These are phyloP conservation scores for Copsychus sechellarum DNA, from an alignment of 2,113 vertebrate genomes.

Conservation along the genomic window DNA sequence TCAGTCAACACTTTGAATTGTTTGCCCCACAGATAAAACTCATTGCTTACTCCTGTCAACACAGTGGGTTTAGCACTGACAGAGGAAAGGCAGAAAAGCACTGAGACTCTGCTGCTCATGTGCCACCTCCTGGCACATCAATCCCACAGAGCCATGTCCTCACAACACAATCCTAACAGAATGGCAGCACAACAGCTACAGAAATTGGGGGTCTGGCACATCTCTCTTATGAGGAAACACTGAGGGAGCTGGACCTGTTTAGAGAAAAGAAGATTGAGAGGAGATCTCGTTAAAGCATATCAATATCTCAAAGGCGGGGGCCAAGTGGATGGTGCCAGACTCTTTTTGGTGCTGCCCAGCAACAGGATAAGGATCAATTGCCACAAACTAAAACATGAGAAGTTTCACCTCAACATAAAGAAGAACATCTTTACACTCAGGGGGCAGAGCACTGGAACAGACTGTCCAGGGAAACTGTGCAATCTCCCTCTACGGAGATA, in stretches of 20 bases:
- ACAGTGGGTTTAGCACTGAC: not conserved
- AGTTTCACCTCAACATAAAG: not conserved
- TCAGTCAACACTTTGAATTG: not conserved
- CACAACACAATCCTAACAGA: not conserved
- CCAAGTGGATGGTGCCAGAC: not conserved
- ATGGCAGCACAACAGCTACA: not conserved
- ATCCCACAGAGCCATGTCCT: not conserved
- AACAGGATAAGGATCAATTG: not conserved
- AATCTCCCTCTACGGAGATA: rapidly evolving
- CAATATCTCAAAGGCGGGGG: rapidly evolving
- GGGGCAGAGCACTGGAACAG: not conserved
- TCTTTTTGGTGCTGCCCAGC: not conserved
- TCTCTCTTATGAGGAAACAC: not conserved
- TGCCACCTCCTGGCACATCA: not conserved
- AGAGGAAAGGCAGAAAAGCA: not conserved
- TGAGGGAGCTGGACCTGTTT: not conserved
- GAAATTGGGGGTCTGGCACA: not conserved
- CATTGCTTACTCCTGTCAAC: not conserved
- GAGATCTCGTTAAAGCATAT: not conserved
- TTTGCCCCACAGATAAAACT: not conserved
- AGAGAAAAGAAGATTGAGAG: not conserved
- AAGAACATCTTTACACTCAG: not conserved
- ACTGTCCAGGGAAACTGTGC: not conserved
- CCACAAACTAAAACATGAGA: not conserved
- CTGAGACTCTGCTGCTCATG: not conserved